Evolutionary conservation across 2,113 vertebrate genomes (phyloP), one percentile per base, ranked within the genome.

Genomic region (Pseudopodoces humilis): DNA sequence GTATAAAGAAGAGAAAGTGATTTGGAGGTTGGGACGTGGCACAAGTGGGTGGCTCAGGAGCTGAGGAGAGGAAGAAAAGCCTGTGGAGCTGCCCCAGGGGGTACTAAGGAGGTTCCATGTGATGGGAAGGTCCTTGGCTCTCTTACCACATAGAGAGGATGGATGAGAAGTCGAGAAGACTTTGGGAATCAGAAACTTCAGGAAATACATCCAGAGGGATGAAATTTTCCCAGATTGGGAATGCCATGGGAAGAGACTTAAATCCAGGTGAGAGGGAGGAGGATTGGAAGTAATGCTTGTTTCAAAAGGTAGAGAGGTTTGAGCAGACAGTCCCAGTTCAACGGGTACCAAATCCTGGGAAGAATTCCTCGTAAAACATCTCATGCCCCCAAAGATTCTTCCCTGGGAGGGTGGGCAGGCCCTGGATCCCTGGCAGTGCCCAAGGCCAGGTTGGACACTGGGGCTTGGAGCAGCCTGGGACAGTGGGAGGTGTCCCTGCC

Each of bases 101-200:
- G 10, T 17, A 33, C 37, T 1, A 3, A 55, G 37, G 17, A 37
- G 27, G 20, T 30, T 1, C 7, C 11, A 8, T 7, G 10, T 0
- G 6, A 43, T n/a, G n/a, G 50, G 41, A 49, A 47, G 47, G 15
- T 39, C 74, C 65, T 71, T 67, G 27, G 16, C 22, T 27, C 43
- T 35, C 30, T 30, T 20, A 52, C 25, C 30, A 16, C 2, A 10
- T 3, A 25, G 71, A 60, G 60, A 47, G 9, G 41, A 62, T 41
- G 25, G 72, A 41, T 46, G 3, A 55, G 18, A 15, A 43, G 15
- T 27, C 0, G 0, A 37, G 46, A 14, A 43, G 58, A 47, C 13
- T 76, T 65, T 16, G 33, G 35, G 59, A 20, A 80, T 50, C n/a
- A 86, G 31, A 70, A 80, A 10, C 27, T 78, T 81, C 60, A 74